Base-by-base conservation (phyloP, 1,140 invertebrate species). In the Caenorhabditis brenneri region DNA sequence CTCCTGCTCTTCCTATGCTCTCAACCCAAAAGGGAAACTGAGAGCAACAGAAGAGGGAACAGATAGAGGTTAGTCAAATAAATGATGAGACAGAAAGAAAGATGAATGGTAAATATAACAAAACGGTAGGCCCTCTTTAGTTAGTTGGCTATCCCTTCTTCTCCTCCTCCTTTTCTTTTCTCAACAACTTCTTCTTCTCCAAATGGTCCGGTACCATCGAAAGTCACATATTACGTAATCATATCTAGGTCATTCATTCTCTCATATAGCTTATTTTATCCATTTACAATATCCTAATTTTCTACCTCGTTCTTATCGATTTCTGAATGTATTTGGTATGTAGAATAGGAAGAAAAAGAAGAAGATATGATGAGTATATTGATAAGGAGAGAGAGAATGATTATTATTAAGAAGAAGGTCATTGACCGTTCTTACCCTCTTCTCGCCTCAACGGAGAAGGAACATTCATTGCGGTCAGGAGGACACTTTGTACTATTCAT, bases 71-170 rank as follows among this genome's bases (percentile, higher is more conserved):
- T 74, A 74, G 65, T 42, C 65, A 74, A 74, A 74, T 74, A 74
- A 74, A 74, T 65, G 58, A 65, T 65, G 36, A 42, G 36, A n/a
- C 33, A 42, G 65, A 74, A 42, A 31, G 36, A 24, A 31, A 10
- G 65, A 74, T 42, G 65, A 42, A 74, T 46, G 65, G 65, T 74
- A 74, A 74, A 74, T 19, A 74, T 74, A 74, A 74, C 36, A 74
- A 74, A 74, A 74, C 65, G 36, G 65, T 74, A 74, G 65, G 36
- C 36, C n/a, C 33, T n/a, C 36, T 15, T n/a, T 42, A 9, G 15
- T 36, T 24, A 4, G 31, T 39, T 65, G n/a, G 60, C 65, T n/a
- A 42, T 39, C 65, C n/a, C n/a, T 33, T 15, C 31, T n/a, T 16
- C 31, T 19, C n/a, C 15, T 42, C n/a, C 65, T 29, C 12, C 3